These are phyloP conservation scores for Nylanderia fulva DNA, from an alignment of 1,140 invertebrate species.

Conservation along the genomic window DNA sequence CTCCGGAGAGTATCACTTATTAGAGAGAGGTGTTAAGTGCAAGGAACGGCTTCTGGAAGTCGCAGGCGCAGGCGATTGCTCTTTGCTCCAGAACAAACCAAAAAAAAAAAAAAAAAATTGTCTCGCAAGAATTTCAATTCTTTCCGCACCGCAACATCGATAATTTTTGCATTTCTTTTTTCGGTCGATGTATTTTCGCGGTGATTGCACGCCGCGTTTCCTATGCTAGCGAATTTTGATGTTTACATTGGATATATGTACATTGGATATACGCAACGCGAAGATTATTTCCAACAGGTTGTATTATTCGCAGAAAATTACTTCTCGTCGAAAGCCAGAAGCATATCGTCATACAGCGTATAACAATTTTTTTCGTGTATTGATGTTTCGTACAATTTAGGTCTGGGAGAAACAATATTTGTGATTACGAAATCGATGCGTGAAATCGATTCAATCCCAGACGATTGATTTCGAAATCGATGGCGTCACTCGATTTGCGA, in stretches of 20 bases:
- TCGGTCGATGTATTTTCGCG: background rate
- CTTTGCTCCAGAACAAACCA: background rate
- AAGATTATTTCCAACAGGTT: background rate
- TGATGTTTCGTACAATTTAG: background rate
- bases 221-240: background rate
- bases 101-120: no score
- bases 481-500: background rate
- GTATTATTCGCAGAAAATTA: no score
- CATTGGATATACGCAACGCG: background rate
- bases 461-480: constrained; percentile 22
- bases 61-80: no score
- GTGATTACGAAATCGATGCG: background rate
- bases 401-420: background rate
- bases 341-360: background rate
- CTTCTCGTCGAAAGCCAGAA: background rate
- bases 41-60: background rate
- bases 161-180: background rate
- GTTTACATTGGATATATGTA: background rate
- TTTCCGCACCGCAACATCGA: background rate
- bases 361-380: constrained; percentile 3
- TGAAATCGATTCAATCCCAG: background rate
- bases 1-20: constrained; percentile 26
- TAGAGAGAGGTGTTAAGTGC: constrained; percentile 43
- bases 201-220: background rate
- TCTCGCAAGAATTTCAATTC: background rate